These are phyloP conservation scores for Heliothis peltigera DNA, from an alignment of 2,888 invertebrate species.

Conservation along the genomic window DNA sequence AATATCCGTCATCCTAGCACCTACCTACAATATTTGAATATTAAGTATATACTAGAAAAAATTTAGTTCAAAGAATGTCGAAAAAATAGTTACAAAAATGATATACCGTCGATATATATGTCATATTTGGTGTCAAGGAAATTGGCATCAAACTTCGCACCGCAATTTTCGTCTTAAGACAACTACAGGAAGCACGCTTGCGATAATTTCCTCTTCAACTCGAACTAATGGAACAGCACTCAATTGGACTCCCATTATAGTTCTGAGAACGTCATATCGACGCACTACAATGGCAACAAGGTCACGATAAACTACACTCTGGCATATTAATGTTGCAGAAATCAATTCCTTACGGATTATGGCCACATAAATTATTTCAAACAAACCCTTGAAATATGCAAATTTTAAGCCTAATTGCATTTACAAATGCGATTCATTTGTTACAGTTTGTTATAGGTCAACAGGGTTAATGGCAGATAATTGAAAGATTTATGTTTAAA, in stretches of 20 bases:
- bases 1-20: no score
- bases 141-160: not conserved
- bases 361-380: conserved; percentile 25
- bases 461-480: conserved; percentile 4
- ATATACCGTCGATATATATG: no score
- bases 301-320: conserved; percentile 18
- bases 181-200: not conserved
- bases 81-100: no score
- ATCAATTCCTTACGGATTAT: conserved; percentile 33
- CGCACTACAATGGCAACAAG: conserved; percentile 27
- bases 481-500: no score
- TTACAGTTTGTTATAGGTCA: conserved; percentile 9
- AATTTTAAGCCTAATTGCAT: conserved; percentile 15
- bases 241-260: conserved; percentile 39
- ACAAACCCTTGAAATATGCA: conserved; percentile 24
- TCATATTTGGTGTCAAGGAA: not conserved
- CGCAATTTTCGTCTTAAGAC: not conserved
- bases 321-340: conserved; percentile 40
- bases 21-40: no score
- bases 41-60: no score
- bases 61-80: no score
- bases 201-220: conserved; percentile 5
- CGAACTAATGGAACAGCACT: conserved; percentile 18
- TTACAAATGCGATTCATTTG: conserved; percentile 16
- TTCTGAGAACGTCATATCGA: conserved; percentile 35